Percentiles rank a stretch among this genome's conserved stretches.
Conservation (phyloP, 2,888 invertebrate genomes). For the Drosophila lutescens region DNA sequence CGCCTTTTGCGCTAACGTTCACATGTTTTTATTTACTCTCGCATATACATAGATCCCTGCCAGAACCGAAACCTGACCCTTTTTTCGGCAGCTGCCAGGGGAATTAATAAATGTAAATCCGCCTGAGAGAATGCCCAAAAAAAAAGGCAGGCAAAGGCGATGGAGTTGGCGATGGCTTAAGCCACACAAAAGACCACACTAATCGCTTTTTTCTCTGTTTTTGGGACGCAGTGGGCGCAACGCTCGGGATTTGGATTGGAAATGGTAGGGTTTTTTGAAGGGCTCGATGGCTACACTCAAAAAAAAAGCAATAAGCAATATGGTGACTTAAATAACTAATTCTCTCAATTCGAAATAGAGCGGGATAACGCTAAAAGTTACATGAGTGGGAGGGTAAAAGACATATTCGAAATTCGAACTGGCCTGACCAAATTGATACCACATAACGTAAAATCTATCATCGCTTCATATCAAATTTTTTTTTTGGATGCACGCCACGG, state of each 20-base stretch:
- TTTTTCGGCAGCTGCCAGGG: slow-evolving; percentile 34
- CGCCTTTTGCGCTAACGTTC: slow-evolving; percentile 38
- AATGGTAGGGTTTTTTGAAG: slow-evolving; percentile 11
- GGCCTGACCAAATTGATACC: no score
- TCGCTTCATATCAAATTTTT: no score
- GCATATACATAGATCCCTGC: slow-evolving; percentile 26
- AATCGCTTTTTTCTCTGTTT: slow-evolving; percentile 58
- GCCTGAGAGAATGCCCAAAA: slow-evolving; percentile 51
- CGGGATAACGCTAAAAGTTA: no score
- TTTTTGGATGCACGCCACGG: no score
- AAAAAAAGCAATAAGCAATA: no score
- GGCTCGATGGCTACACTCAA: slow-evolving; percentile 5
- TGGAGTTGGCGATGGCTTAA: slow-evolving; percentile 34
- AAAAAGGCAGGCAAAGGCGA: slow-evolving; percentile 25
- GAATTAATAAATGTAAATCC: slow-evolving; percentile 68
- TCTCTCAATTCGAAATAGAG: no score
- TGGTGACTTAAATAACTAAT: no score
- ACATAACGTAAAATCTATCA: no score
- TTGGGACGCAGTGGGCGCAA: background rate
- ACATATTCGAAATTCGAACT: no score
- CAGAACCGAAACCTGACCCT: slow-evolving; percentile 30
- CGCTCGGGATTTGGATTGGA: slow-evolving; percentile 16
- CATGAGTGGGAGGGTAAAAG: no score
- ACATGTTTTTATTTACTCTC: slow-evolving; percentile 43
- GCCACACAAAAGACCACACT: slow-evolving; percentile 65